Evolutionary conservation across 2,113 vertebrate genomes (phyloP), one percentile per base, ranked within the genome.

Genomic region (Clinocottus analis): DNA sequence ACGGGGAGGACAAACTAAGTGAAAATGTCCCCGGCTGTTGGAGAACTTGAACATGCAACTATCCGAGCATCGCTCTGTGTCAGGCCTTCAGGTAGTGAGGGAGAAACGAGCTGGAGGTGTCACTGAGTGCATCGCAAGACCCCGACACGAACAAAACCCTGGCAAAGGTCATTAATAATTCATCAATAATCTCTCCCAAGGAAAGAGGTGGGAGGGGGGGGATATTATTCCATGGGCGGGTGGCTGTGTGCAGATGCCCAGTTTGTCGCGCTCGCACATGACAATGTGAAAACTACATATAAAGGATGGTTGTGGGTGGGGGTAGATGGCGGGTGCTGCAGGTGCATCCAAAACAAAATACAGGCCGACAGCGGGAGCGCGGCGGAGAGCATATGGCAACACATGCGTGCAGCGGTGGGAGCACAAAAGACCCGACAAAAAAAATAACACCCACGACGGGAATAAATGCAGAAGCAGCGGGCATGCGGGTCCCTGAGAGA

Each of bases 161-260:
- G 80, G 89, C 82, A 84, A 86, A 89, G 90, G 86, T 85, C 90
- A 93, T 94, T 90, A 94, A 93, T 93, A 91, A 94, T 94, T 92
- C 88, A 94, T 93, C 87, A 83, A 86, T 77, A 85, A 86, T 90
- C 84, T 88, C 78, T 90, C 76, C 85, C 78, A 87, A 72, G 89
- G 88, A 90, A 85, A 82, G 49, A 66, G 63, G 80, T 31, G n/a
- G n/a, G n/a, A n/a, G 51, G 66, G 83, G 82, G 60, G 65, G 60
- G 23, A 69, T 74, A 31, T 63, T 59, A 35, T 69, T 75, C 45
- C 33, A 82, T 21, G 86, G 84, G 79, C 3, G 85, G 84, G 79
- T 77, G 81, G 43, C 64, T 75, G 73, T 39, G 59, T 77, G 82
- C 69, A 64, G 65, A 80, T 73, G 55, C 67, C 61, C 21, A 75